Base-by-base conservation (phyloP, 2,113 vertebrate species). In the Sturnus vulgaris region DNA sequence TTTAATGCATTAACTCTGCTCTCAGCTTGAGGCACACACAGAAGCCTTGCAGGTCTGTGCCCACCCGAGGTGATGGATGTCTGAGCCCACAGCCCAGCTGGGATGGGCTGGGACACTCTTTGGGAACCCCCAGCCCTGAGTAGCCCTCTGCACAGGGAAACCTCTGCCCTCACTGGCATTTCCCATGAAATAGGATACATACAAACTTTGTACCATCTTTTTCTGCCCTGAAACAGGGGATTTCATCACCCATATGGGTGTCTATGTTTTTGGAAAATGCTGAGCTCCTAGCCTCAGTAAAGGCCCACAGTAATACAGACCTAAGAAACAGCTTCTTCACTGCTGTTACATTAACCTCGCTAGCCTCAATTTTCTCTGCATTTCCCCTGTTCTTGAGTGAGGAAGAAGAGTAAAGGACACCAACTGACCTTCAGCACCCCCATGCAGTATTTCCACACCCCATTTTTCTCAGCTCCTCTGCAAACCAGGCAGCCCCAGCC, bases 21-120 rank as follows among this genome's bases (percentile, higher is more conserved):
- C 27, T 44, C 63, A 37, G 72, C 63, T 40, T 1, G 11, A 83
- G 72, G 37, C 30, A 68, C 71, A 33, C 3, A 1, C 5, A 49
- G 52, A 35, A 65, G 35, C n/a, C 20, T 28, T 24, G 37, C 5
- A 1, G 2, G 0, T 9, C n/a, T 53, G 56, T 75, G 70, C 52
- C 37, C 16, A 5, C 9, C 21, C 22, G 0, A 11, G 24, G 12
- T 21, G 61, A 6, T 33, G 19, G 50, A 30, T 18, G 50, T 5
- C 47, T 63, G 56, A 49, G 2, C 27, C 18, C 7, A 9, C 6
- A 25, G 65, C 27, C 0, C 0, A 30, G 40, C 28, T 4, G 4
- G 66, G 47, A 44, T 0, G 0, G 52, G 21, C 42, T 79, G 33
- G 11, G 8, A 82, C 17, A 28, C 13, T 30, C 3, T 15, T 59